These are phyloP conservation scores for Metopia argyrocephala DNA, from an alignment of 2,888 invertebrate genomes.

Conservation along the genomic window DNA sequence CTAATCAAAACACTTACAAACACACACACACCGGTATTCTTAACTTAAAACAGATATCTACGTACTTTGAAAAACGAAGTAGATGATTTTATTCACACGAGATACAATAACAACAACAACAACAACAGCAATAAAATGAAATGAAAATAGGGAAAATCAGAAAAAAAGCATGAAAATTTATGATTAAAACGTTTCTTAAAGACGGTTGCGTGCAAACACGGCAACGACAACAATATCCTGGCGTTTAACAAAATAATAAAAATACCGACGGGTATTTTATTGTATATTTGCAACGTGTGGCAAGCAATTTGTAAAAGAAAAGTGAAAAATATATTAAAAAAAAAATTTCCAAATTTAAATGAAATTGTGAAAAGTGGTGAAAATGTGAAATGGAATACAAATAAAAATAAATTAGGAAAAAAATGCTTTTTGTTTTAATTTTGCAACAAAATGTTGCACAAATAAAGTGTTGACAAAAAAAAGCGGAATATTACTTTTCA, in stretches of 20 bases:
- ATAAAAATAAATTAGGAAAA: background rate
- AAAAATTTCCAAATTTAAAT: background rate
- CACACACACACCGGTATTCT: background rate
- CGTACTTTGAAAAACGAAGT: slow-evolving; percentile 50
- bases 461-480: background rate
- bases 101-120: slow-evolving; percentile 54
- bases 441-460: slow-evolving; percentile 23
- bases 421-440: background rate
- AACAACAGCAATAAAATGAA: slow-evolving; percentile 50
- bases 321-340: slow-evolving; percentile 12
- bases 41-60: slow-evolving; percentile 16
- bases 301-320: slow-evolving; percentile 35
- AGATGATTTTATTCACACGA: slow-evolving; percentile 63
- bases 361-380: background rate
- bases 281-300: background rate
- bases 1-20: slow-evolving; percentile 8
- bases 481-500: background rate
- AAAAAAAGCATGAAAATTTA: slow-evolving; percentile 63
- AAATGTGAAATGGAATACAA: background rate
- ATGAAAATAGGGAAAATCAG: slow-evolving; percentile 20
- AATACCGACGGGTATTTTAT: slow-evolving; percentile 58
- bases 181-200: slow-evolving; percentile 65
- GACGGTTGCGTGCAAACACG: slow-evolving; percentile 59
- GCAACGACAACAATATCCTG: slow-evolving; percentile 58
- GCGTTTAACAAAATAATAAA: slow-evolving; percentile 28